Conservation (phyloP, 2,797 vertebrate genomes). For the Chrysocyon brachyurus region DNA sequence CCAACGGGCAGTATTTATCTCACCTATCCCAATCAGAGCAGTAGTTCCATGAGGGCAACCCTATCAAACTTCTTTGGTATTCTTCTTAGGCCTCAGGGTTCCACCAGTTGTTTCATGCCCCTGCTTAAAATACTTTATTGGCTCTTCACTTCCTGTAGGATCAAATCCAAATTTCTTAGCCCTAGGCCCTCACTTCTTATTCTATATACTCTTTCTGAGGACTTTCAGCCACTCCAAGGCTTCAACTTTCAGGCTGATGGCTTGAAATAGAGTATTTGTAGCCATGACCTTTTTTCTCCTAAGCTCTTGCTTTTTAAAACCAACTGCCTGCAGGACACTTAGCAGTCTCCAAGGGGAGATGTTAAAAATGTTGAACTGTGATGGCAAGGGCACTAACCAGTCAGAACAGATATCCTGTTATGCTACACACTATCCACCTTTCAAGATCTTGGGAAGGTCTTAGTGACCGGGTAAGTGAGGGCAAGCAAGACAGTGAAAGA, state of each 20-base stretch:
- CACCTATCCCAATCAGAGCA: neutral
- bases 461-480: neutral
- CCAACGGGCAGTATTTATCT: neutral
- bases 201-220: neutral
- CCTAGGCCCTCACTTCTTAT: neutral
- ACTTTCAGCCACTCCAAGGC: neutral
- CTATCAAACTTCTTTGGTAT: neutral
- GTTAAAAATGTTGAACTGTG: neutral
- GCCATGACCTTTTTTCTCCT: neutral
- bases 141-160: neutral
- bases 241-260: neutral
- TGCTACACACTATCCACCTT: neutral
- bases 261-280: neutral
- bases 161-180: neutral
- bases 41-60: neutral
- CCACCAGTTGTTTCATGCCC: too few species aligned
- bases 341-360: neutral
- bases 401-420: neutral
- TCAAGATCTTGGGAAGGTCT: neutral
- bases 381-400: neutral
- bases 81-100: neutral
- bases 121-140: neutral
- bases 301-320: neutral
- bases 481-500: fast-evolving
- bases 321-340: neutral